A percentile compares a stretch with the other conserved stretches of the same genome.
phyloP scores from a whole-genome alignment of 2,797 vertebrate genomes.

The Peromyscus attwateri region DNA sequence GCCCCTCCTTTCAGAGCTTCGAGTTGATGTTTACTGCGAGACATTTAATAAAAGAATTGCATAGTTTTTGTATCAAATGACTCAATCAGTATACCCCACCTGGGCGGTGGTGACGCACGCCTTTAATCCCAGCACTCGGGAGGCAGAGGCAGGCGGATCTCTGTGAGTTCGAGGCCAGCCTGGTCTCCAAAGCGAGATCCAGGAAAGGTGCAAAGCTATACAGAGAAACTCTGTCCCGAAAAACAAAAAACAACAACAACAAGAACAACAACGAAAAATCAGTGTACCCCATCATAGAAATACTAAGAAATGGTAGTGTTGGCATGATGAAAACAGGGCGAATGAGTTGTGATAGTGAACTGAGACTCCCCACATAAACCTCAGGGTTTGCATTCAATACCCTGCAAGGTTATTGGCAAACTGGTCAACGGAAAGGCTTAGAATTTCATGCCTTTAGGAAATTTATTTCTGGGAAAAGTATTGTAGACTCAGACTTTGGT shows the following conservation, averaged over 20 bases:
- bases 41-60: background rate
- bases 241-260: too few relatives aligned
- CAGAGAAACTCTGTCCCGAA: too few relatives aligned
- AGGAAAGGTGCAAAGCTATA: too few relatives aligned
- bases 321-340: background rate
- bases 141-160: too few relatives aligned
- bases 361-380: background rate
- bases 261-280: background rate
- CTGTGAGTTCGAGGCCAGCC: too few relatives aligned
- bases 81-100: background rate
- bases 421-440: background rate
- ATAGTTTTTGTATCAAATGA: background rate
- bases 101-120: too few relatives aligned
- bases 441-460: slow-evolving; percentile 29
- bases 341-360: background rate
- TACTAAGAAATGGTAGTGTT: background rate
- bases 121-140: too few relatives aligned
- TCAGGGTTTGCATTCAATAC: background rate
- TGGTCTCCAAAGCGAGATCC: too few relatives aligned
- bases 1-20: background rate
- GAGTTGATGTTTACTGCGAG: slow-evolving; percentile 27
- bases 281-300: background rate
- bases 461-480: background rate
- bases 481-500: background rate
- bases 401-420: background rate